phyloP scores from a whole-genome alignment of 2,113 vertebrate genomes.

The Xyliphius kryptos region DNA sequence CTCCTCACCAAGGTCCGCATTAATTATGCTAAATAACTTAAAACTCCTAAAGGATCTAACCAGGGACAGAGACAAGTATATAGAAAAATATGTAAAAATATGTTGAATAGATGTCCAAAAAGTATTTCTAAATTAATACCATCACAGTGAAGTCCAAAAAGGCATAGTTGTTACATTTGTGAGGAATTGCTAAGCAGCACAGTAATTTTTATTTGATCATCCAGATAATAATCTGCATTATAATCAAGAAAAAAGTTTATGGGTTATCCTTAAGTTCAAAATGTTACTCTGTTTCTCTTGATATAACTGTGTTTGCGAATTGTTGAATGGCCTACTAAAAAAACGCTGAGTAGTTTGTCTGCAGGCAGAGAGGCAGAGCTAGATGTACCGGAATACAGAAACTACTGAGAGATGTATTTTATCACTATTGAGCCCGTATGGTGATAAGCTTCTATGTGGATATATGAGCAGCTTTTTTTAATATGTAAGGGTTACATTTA shows the following conservation, averaged over 20 bases:
- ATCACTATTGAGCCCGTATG: slow-evolving; percentile 10
- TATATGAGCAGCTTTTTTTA: slow-evolving; percentile 57
- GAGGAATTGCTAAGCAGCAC: neutral
- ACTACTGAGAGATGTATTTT: slow-evolving; percentile 30
- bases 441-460: slow-evolving; percentile 25
- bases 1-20: slow-evolving; percentile 45
- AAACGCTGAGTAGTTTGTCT: slow-evolving; percentile 36
- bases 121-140: too few species aligned
- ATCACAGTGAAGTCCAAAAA: too few species aligned
- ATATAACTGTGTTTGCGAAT: slow-evolving; percentile 8
- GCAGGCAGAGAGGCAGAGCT: slow-evolving; percentile 12
- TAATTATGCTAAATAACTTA: slow-evolving; percentile 57
- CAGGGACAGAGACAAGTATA: too few species aligned
- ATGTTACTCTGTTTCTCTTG: neutral
- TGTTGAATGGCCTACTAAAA: slow-evolving; percentile 38
- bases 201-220: neutral
- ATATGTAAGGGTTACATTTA: slow-evolving; percentile 65
- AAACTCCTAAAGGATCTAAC: neutral
- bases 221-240: too few species aligned
- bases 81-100: too few species aligned
- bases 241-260: too few species aligned
- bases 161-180: neutral
- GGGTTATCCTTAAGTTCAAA: neutral
- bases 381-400: slow-evolving; percentile 16
- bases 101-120: too few species aligned